Evolutionary conservation across 1,140 invertebrate species (phyloP), one percentile per base, ranked within the genome.

Genomic region (Drosophila rhopaloa): DNA sequence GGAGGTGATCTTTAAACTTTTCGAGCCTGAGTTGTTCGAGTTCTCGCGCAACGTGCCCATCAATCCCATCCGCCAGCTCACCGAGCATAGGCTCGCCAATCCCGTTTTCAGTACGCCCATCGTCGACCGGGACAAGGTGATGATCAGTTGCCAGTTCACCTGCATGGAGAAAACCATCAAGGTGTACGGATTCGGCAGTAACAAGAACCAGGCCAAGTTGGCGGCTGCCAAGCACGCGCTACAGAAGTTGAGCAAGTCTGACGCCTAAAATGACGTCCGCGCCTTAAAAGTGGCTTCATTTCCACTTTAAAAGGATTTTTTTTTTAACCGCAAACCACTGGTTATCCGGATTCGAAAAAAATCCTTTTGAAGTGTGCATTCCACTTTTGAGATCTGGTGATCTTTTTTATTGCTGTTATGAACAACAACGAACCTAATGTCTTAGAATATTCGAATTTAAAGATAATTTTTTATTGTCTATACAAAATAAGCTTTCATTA

Each of bases 31-130:
- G 93, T 95, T 97, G 1, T 92, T 95, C 27, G 91, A 94, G 76
- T 99, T 98, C 92, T 95, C 95, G 37, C 93, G 93, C 65, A 95
- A 97, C 77, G 95, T 98, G 8, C 98, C 98, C 4, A 97, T 97
- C 85, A 98, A 98, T 80, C 96, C 97, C 0, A 95, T 99, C 1
- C 94, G 97, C 57, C 95, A 97, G 76, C 92, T 99, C 5, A 93
- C 97, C 78, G 98, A 99, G 92, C 94, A 93, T 65, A 93, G 93
- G 57, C 93, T 94, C 32, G 93, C 94, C 0, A 93, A 94, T 59
- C 94, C 95, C 0, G 80, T 76, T 8, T 96, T 95, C 71, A 82
- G 92, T 93, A 9, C 85, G 5, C 63, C 73, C 13, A 3, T 75
- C 0, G 16, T 93, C 0, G 86, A 93, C 2, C 81, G 93, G 1